Evolutionary conservation across 2,113 vertebrate genomes (phyloP), one percentile per base, ranked within the genome.

Genomic region (Andinoacara biseriatus): DNA sequence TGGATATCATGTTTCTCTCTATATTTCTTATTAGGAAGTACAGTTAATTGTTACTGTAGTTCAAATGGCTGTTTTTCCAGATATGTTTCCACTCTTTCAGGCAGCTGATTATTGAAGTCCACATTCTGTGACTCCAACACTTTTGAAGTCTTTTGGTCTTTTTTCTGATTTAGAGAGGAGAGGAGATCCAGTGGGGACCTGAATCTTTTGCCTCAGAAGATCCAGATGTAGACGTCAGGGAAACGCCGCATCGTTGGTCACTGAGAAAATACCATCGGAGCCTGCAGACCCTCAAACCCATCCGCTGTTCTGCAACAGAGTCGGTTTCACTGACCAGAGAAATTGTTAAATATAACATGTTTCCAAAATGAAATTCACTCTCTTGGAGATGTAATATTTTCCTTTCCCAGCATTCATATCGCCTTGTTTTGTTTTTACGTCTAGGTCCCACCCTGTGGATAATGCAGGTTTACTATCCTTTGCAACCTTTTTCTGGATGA

Each of bases 381-480:
- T 15, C 57, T 20, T 49, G 18, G 15, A 49, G 49, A 18, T 69
- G 46, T 22, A 49, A 49, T 18, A 8, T 11, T 24, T 67, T 26
- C 63, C 14, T 26, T 7, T 15, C 46, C 29, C 63, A 67, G 40
- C 40, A 67, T 40, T 67, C 5, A 49, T 49, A 52, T 52, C 2
- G 7, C 7, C 15, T 49, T 49, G 15, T 49, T 18, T 18, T 17
- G 2, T 17, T 5, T 10, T 17, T 29, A 2, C 79, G 43, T 87
- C 10, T 13, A 94, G 96, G 40, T 65, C 94, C 43, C 94, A 97
- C 60, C 94, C 96, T 0, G 1, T 96, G 35, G 95, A 97, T 33
- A 90, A 95, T 3, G 96, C 94, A 2, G 95, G 96, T 2, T 94
- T 97, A n/a, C 81, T 97, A 59, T 96, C 95, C 35, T 96, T 95